Base-by-base conservation (phyloP, 2,113 vertebrate genomes). In the Strigops habroptila region DNA sequence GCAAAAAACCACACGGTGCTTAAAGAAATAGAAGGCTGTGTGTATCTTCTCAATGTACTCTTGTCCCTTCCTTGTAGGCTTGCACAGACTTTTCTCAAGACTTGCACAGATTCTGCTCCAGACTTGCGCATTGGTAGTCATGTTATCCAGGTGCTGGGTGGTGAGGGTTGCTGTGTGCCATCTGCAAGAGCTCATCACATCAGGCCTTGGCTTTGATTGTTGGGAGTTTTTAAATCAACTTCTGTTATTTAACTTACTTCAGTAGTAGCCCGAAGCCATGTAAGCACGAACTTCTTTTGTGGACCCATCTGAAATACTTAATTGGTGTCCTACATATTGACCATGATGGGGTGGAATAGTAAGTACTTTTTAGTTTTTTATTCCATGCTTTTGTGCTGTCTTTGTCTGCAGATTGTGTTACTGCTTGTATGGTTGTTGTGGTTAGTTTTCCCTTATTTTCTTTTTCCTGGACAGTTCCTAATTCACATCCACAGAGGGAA, bases 311-410 rank as follows among this genome's bases (percentile, higher is more conserved):
- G 69, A 44, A 77, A 53, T 44, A 22, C 3, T 2, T 5, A 15
- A 4, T 44, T 78, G 21, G 4, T 25, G 19, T 75, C 39, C 27
- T 65, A 30, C 10, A 22, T 33, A 6, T 78, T 78, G 65, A 28
- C 60, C 13, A 6, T n/a, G 18, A 14, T 1, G 7, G 19, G 8
- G 5, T 6, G 9, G 46, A 85, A 41, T 1, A 12, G 6, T 18
- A 48, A 64, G 24, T 35, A 18, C 48, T n/a, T 73, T 10, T 12
- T 62, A 35, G n/a, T 24, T 12, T 78, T 74, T 19, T 67, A 10
- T 62, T 89, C 19, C 27, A 28, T 4, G 2, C 3, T 44, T 43
- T 7, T 0, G 1, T 67, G 17, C 44, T 73, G 0, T 35, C 33
- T 35, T 81, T 86, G 24, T 52, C 35, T 46, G 53, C 39, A 73